Evolutionary conservation across 2,797 vertebrate genomes (phyloP).

Genomic region (Steatocranus sp.): DNA sequence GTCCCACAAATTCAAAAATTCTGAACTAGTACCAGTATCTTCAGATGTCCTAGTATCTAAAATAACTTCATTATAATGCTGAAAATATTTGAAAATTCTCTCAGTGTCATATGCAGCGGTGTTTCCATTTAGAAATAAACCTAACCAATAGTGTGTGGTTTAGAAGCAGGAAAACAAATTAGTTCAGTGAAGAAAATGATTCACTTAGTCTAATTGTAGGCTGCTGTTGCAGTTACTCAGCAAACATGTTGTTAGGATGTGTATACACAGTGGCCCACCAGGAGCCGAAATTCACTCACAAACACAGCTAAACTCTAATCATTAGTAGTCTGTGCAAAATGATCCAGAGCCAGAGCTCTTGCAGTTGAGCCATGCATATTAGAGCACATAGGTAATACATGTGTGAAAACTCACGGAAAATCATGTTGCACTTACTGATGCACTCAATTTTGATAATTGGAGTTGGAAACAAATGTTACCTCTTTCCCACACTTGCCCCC

Average conservation of each 20-base stretch:
- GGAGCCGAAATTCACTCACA: slow-evolving; percentile 15
- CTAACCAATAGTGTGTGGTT: slow-evolving; percentile 38
- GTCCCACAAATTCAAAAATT: not conserved
- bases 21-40: not conserved
- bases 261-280: slow-evolving; percentile 23
- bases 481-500: slow-evolving; percentile 52
- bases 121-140: slow-evolving; percentile 11
- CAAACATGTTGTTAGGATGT: slow-evolving; percentile 54
- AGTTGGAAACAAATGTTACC: slow-evolving; percentile 47
- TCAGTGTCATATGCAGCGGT: not conserved
- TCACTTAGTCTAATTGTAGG: slow-evolving; percentile 65
- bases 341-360: not conserved
- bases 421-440: not conserved
- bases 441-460: not conserved
- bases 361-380: not conserved
- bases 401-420: not conserved
- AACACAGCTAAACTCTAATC: slow-evolving; percentile 3
- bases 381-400: not conserved
- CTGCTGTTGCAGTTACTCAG: slow-evolving; percentile 38
- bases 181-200: slow-evolving; percentile 61
- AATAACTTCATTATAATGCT: not conserved
- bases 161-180: slow-evolving; percentile 52
- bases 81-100: not conserved
- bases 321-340: not conserved
- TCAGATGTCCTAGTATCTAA: not conserved